Percentiles rank a stretch among this genome's conserved stretches.
Evolutionary conservation across 2,797 vertebrate species (phyloP).

Genomic region (Apogon hyalosoma): DNA sequence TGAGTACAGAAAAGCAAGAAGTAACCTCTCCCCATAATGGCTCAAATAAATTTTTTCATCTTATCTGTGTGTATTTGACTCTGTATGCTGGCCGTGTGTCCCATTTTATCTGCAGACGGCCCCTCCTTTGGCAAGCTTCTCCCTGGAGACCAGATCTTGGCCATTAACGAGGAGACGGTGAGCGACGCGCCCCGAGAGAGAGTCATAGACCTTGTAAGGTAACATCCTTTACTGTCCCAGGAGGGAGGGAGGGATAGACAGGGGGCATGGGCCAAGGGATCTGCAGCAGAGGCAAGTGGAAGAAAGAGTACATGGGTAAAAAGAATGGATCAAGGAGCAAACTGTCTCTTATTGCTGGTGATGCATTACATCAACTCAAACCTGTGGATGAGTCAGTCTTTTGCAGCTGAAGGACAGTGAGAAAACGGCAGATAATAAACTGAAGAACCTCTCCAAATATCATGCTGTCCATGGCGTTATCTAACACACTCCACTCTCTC

Average conservation of each 20-base stretch:
- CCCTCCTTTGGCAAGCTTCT: slow-evolving; percentile 96
- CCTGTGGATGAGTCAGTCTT: slow-evolving; percentile 66
- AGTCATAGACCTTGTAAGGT: slow-evolving; percentile 99
- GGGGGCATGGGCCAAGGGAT: slow-evolving; percentile 44
- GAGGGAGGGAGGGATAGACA: slow-evolving; percentile 65
- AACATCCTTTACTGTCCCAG: slow-evolving; percentile 91
- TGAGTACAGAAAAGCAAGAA: not conserved
- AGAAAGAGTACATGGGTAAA: slow-evolving; percentile 43
- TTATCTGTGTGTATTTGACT: slow-evolving; percentile 17
- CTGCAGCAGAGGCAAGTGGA: slow-evolving; percentile 28
- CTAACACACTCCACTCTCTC: slow-evolving; percentile 73
- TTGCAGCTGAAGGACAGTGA: slow-evolving; percentile 63
- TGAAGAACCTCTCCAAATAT: slow-evolving; percentile 64
- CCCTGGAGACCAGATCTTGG: slow-evolving; percentile 96
- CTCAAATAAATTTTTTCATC: slow-evolving; percentile 5
- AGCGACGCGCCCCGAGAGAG: slow-evolving; percentile 95
- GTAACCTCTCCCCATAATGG: not conserved
- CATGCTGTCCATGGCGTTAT: slow-evolving; percentile 62
- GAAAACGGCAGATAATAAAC: slow-evolving; percentile 66
- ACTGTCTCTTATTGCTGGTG: slow-evolving; percentile 40
- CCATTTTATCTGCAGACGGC: slow-evolving; percentile 85
- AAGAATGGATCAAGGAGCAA: slow-evolving; percentile 42
- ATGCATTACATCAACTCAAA: slow-evolving; percentile 59
- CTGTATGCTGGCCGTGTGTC: slow-evolving; percentile 27
- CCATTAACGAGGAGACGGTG: slow-evolving; percentile 95